These are phyloP conservation scores for Todus mexicanus DNA, from an alignment of 2,797 vertebrate genomes.

Conservation along the genomic window DNA sequence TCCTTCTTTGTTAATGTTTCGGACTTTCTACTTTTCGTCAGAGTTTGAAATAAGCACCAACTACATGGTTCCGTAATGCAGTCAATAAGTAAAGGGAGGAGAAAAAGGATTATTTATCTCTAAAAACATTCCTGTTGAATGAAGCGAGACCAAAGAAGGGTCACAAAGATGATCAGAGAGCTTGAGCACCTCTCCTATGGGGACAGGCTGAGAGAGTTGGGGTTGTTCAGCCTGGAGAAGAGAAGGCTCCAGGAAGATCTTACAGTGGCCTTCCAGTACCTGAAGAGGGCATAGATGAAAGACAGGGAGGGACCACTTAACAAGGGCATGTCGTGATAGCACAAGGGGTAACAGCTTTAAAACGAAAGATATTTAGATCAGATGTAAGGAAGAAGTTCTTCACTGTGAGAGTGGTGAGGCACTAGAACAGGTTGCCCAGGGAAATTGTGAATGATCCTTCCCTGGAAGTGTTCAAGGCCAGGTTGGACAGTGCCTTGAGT, in stretches of 20 bases:
- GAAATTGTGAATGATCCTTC: neutral
- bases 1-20: neutral
- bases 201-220: neutral
- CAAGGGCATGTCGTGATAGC: neutral
- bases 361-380: neutral
- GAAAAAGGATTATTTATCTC: neutral
- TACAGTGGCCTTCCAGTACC: neutral
- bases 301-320: neutral
- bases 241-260: neutral
- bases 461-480: neutral
- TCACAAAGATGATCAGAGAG: neutral
- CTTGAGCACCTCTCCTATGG: neutral
- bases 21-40: neutral
- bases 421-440: neutral
- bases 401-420: neutral
- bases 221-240: neutral
- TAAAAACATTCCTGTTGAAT: neutral
- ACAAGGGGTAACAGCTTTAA: neutral
- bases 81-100: neutral
- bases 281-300: neutral
- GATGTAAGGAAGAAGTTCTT: neutral
- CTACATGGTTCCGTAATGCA: neutral
- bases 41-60: neutral
- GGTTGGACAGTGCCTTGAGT: neutral
- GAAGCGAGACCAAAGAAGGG: neutral